These are phyloP conservation scores for Cyprichromis sp. DNA, from an alignment of 2,113 vertebrate species.

Conservation along the genomic window DNA sequence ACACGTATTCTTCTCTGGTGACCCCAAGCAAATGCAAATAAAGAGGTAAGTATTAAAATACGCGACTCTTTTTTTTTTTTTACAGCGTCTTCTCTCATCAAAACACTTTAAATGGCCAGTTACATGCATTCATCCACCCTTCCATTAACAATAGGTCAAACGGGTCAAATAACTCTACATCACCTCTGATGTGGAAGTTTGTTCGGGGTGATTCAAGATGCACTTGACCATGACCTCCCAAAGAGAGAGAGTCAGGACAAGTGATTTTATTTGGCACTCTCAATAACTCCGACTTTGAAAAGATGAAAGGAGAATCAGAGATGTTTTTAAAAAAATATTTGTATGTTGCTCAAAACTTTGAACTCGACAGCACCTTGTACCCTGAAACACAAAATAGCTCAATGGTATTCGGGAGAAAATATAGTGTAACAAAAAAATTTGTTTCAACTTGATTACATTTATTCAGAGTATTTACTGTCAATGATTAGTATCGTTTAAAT, in stretches of 20 bases:
- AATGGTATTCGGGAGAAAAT: neutral
- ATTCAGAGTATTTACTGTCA: neutral
- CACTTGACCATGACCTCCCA: constrained; percentile 18
- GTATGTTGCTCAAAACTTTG: constrained; percentile 12
- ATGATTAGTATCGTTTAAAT: neutral
- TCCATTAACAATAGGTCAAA: neutral
- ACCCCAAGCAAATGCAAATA: constrained; percentile 60
- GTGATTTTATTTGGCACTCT: neutral
- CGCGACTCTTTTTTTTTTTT: neutral
- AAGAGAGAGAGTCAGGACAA: neutral
- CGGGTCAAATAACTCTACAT: neutral
- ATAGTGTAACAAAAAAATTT: neutral
- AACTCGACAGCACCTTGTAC: neutral
- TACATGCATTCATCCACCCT: neutral
- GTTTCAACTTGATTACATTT: neutral
- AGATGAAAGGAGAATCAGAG: constrained; percentile 30
- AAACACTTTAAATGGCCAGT: neutral
- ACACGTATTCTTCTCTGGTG: constrained; percentile 57
- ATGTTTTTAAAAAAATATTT: constrained; percentile 18
- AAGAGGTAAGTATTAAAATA: constrained; percentile 44
- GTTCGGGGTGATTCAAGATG: neutral
- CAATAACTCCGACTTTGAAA: neutral
- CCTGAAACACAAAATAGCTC: neutral
- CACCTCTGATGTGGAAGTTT: neutral
- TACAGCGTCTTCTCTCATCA: constrained; percentile 5